These are phyloP conservation scores for Meleagris gallopavo DNA, from an alignment of 2,113 vertebrate genomes.

Conservation along the genomic window DNA sequence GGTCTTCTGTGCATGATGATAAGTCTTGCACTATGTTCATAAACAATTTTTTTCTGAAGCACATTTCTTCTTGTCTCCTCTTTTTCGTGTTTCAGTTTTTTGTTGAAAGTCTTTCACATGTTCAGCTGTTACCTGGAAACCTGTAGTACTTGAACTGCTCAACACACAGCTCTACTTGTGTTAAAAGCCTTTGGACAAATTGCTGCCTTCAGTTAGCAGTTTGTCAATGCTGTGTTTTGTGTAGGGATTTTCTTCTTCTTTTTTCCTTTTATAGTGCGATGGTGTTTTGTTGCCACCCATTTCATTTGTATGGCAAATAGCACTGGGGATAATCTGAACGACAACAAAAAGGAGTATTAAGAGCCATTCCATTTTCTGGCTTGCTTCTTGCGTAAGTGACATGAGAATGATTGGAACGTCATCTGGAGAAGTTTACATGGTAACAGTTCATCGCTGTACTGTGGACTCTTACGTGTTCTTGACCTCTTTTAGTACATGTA, in stretches of 20 bases:
- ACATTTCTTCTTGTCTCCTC: constrained; percentile 56
- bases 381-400: constrained; percentile 75
- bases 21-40: constrained; percentile 90
- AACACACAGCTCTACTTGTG: constrained; percentile 38
- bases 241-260: background rate
- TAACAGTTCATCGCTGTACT: constrained; percentile 80
- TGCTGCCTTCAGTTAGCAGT: constrained; percentile 52
- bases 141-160: constrained; percentile 81
- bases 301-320: constrained; percentile 49
- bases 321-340: constrained; percentile 63
- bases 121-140: constrained; percentile 74
- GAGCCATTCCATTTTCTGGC: constrained; percentile 83
- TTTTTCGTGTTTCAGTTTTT: constrained; percentile 52
- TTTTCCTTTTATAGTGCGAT: background rate
- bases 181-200: constrained; percentile 64
- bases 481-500: constrained; percentile 70
- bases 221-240: constrained; percentile 63
- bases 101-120: constrained; percentile 65
- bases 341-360: constrained; percentile 36
- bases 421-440: constrained; percentile 78
- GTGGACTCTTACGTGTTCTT: constrained; percentile 75
- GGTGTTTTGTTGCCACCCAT: constrained; percentile 60
- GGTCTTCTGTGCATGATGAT: constrained; percentile 88
- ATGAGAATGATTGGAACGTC: constrained; percentile 52
- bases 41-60: constrained; percentile 77